Conservation (phyloP, 1,140 invertebrate genomes). For the Halesus radiatus region DNA sequence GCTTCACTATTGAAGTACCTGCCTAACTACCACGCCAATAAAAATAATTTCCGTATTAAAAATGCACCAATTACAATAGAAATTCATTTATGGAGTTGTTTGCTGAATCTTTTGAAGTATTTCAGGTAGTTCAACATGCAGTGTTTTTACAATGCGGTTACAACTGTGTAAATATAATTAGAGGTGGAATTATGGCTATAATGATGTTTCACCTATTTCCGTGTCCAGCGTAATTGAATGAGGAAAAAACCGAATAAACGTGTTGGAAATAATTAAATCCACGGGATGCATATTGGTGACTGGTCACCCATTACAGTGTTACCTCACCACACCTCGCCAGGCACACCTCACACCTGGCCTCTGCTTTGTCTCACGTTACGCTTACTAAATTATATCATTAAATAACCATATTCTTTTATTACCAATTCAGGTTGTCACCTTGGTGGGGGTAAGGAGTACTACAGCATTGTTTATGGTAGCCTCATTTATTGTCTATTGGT, state of each 20-base stretch:
- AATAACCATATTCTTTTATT: background rate
- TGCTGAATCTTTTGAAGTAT: too few relatives aligned
- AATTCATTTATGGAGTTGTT: too few relatives aligned
- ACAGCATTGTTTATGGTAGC: too few relatives aligned
- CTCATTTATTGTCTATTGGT: too few relatives aligned
- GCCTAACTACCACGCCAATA: too few relatives aligned
- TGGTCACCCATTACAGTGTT: background rate
- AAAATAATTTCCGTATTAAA: background rate
- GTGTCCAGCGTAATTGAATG: constrained; percentile 18
- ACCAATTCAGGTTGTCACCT: background rate
- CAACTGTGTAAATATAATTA: background rate
- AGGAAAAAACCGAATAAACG: constrained; percentile 22
- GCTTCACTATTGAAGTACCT: too few relatives aligned
- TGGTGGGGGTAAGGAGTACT: too few relatives aligned
- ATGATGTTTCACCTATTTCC: constrained; percentile 24
- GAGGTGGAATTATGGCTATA: background rate
- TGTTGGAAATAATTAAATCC: constrained; percentile 34
- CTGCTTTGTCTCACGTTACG: background rate
- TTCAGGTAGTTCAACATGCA: too few relatives aligned
- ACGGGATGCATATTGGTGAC: constrained; percentile 20
- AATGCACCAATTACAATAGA: too few relatives aligned
- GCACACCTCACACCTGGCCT: constrained; percentile 11
- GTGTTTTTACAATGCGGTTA: too few relatives aligned
- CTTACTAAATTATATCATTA: background rate
- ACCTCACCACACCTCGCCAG: background rate